A percentile compares a stretch with the other conserved stretches of the same genome.
phyloP scores from a whole-genome alignment of 1,140 invertebrate genomes.

The Cyclargus thomasi region DNA sequence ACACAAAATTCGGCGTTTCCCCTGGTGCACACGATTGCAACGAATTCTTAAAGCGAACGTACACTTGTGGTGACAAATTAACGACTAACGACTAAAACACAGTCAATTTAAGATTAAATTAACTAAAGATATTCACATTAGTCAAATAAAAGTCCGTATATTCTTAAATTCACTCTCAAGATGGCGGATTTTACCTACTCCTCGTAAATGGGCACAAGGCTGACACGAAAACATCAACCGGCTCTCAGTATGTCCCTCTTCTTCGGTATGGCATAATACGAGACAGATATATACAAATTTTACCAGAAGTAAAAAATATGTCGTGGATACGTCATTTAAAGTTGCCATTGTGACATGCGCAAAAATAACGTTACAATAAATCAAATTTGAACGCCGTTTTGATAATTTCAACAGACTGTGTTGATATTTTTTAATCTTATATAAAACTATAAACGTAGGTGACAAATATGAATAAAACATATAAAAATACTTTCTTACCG shows the following conservation, averaged over 20 bases:
- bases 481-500: too few species aligned
- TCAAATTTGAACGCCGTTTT: slow-evolving; percentile 28
- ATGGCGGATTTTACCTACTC: slow-evolving; percentile 75
- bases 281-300: slow-evolving; percentile 64
- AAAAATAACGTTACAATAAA: slow-evolving; percentile 40
- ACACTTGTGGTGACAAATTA: slow-evolving; percentile 41
- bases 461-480: too few species aligned
- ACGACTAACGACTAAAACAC: slow-evolving; percentile 42
- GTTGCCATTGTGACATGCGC: slow-evolving; percentile 68
- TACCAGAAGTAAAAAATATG: slow-evolving; percentile 55
- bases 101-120: slow-evolving; percentile 70
- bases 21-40: slow-evolving; percentile 47
- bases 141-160: slow-evolving; percentile 70
- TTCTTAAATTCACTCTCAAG: slow-evolving; percentile 75
- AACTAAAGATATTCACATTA: slow-evolving; percentile 66
- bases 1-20: slow-evolving; percentile 71
- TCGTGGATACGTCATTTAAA: slow-evolving; percentile 65
- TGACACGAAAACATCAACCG: slow-evolving; percentile 75
- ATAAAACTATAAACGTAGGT: too few species aligned
- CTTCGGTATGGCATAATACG: slow-evolving; percentile 53
- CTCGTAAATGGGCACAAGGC: slow-evolving; percentile 75
- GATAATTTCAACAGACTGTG: background rate
- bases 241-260: slow-evolving; percentile 69
- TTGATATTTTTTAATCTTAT: too few species aligned
- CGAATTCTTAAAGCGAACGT: slow-evolving; percentile 49